Evolutionary conservation across 2,888 invertebrate species (phyloP).

Genomic region (Itoplectis maculator): DNA sequence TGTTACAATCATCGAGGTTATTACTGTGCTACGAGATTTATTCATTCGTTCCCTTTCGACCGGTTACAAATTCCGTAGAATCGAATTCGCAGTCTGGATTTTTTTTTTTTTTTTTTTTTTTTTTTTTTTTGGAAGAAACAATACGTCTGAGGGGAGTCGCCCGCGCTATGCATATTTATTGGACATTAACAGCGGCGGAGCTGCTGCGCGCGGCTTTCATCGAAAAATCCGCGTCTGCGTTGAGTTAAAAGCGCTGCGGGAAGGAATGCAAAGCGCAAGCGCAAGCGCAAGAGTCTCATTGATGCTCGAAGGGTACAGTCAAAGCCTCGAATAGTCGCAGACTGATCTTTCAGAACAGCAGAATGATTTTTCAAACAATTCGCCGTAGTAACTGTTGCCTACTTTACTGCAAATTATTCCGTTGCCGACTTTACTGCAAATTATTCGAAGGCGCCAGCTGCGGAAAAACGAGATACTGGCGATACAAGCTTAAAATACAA

Average conservation of each 20-base stretch:
- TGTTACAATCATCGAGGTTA: constrained; percentile 13
- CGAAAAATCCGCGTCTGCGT: constrained; percentile 5
- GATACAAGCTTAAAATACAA: too few relatives aligned
- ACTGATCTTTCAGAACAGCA: too few relatives aligned
- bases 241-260: not conserved
- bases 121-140: not conserved
- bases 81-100: too few relatives aligned
- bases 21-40: constrained; percentile 11
- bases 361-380: too few relatives aligned
- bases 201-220: constrained; percentile 7
- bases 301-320: not conserved
- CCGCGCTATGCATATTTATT: constrained; percentile 21
- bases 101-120: not conserved
- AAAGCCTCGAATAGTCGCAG: not conserved
- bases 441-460: too few relatives aligned
- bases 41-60: constrained; percentile 4
- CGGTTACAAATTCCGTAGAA: not conserved
- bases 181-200: constrained; percentile 32
- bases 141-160: not conserved
- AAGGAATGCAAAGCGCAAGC: constrained; percentile 47
- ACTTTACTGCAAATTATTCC: too few relatives aligned
- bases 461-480: too few relatives aligned
- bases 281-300: not conserved
- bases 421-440: too few relatives aligned
- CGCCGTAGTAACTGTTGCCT: too few relatives aligned